These are phyloP conservation scores for Macaria liturata DNA, from an alignment of 2,888 invertebrate genomes.

Conservation along the genomic window DNA sequence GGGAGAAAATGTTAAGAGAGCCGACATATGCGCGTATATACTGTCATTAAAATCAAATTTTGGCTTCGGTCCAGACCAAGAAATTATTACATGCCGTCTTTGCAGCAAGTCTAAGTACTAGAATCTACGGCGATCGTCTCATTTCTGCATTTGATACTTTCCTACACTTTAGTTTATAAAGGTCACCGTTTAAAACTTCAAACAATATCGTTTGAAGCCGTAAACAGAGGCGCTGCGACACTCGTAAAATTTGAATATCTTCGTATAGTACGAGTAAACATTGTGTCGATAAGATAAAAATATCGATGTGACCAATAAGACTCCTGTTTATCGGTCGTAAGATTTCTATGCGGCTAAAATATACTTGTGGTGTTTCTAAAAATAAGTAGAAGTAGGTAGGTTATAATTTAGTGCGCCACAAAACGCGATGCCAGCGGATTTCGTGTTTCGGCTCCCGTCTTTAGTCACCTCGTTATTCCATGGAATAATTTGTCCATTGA, in stretches of 20 bases:
- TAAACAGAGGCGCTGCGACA: slow-evolving; percentile 1
- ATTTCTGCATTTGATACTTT: slow-evolving; percentile 21
- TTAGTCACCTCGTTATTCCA: slow-evolving; percentile 53
- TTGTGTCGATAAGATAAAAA: slow-evolving; percentile 29
- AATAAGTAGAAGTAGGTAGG: slow-evolving; percentile 32
- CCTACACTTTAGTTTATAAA: slow-evolving; percentile 6
- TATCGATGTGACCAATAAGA: slow-evolving; percentile 32
- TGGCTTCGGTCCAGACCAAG: slow-evolving; percentile 69
- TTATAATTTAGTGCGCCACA: slow-evolving; percentile 40
- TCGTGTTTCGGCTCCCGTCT: slow-evolving; percentile 44
- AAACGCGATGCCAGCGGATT: slow-evolving; percentile 34
- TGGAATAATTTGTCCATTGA: slow-evolving; percentile 62
- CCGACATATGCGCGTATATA: slow-evolving; percentile 71
- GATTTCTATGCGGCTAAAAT: slow-evolving; percentile 24
- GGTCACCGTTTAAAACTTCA: slow-evolving; percentile 1
- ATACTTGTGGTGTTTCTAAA: slow-evolving; percentile 33
- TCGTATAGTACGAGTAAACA: slow-evolving; percentile 12
- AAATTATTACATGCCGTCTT: slow-evolving; percentile 73
- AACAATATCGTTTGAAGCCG: neutral
- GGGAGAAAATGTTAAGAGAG: slow-evolving; percentile 56
- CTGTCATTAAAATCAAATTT: slow-evolving; percentile 80
- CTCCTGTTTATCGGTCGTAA: slow-evolving; percentile 33
- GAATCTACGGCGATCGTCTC: slow-evolving; percentile 49
- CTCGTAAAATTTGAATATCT: slow-evolving; percentile 10
- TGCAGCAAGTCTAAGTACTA: slow-evolving; percentile 61